A percentile compares a stretch with the other conserved stretches of the same genome.
phyloP scores from a whole-genome alignment of 2,797 vertebrate genomes.

The Psittacula derbiana region DNA sequence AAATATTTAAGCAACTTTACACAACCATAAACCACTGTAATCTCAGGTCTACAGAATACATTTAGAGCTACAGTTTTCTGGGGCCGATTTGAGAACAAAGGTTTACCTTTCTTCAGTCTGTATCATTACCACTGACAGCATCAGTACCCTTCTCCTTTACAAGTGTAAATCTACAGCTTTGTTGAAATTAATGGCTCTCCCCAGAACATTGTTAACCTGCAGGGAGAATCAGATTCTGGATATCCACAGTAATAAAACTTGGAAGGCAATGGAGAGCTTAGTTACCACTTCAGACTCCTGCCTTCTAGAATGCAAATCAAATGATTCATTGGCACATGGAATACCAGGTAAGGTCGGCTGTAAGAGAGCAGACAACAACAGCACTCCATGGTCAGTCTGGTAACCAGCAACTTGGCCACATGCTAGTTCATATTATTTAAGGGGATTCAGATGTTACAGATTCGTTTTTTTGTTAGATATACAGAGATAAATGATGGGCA shows the following conservation, averaged over 20 bases:
- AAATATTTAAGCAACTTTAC: conserved; percentile 18
- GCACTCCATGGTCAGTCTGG: background rate
- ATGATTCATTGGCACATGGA: background rate
- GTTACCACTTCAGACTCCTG: conserved; percentile 35
- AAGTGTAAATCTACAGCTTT: conserved; percentile 22
- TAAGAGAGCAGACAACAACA: background rate
- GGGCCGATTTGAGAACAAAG: background rate
- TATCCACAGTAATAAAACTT: conserved; percentile 32
- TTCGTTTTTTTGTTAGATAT: background rate
- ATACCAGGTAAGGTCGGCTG: background rate
- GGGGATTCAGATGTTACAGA: background rate
- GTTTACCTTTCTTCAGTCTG: background rate
- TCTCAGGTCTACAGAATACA: background rate
- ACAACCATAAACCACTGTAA: background rate
- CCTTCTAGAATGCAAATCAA: background rate
- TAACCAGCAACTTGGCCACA: background rate
- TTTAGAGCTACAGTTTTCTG: background rate
- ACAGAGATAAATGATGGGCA: background rate
- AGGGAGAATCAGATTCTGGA: background rate
- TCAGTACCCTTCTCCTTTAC: background rate
- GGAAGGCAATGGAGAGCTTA: background rate
- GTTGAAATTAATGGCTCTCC: background rate
- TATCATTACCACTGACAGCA: background rate
- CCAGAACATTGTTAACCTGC: background rate
- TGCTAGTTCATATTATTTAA: background rate